Base-by-base conservation (phyloP, 2,113 vertebrate genomes). In the Ageneiosus marmoratus region DNA sequence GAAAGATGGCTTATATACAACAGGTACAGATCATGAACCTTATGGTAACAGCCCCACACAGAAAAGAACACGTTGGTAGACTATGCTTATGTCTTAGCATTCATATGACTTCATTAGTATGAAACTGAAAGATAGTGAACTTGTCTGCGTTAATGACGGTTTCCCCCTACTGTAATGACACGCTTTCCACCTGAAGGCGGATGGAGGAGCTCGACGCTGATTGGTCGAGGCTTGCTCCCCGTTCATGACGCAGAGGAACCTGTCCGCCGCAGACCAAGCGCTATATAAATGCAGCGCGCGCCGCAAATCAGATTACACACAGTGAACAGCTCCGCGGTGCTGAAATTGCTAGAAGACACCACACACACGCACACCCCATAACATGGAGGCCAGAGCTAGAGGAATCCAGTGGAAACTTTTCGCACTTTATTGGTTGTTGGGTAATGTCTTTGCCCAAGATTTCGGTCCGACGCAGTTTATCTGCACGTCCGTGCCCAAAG, bases 401-500 rank as follows among this genome's bases (percentile, higher is more conserved):
- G 88, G 88, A 81, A 77, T 91, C 83, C 91, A 90, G 29, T 93
- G 93, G 94, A 93, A 93, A 93, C 90, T 95, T 82, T 91, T 95
- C 83, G 89, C 96, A 34, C 90, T 94, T 86, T 89, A 86, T 50
- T 82, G 89, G 86, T 89, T 94, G 56, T 86, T 94, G 88, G 88
- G 87, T 84, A 87, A 91, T 88, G 95, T 92, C 80, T 93, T 91
- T 4, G 91, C 88, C 5, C 96, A 96, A 90, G 93, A 96, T 91
- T 94, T 97, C 74, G 96, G 93, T 77, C 97, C 96, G 91, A 97
- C 96, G 55, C 96, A 97, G 83, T 99, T 99, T 91, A 94, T 99
- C 85, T 99, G 98, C 94, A 98, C 98, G 86, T 98, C 97, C 86
- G 96, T 99, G 79, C 98, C 98, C 37, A 94, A 96, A 93, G 97